These are phyloP conservation scores for Zaprionus capensis DNA, from an alignment of 1,140 invertebrate genomes.

Conservation along the genomic window DNA sequence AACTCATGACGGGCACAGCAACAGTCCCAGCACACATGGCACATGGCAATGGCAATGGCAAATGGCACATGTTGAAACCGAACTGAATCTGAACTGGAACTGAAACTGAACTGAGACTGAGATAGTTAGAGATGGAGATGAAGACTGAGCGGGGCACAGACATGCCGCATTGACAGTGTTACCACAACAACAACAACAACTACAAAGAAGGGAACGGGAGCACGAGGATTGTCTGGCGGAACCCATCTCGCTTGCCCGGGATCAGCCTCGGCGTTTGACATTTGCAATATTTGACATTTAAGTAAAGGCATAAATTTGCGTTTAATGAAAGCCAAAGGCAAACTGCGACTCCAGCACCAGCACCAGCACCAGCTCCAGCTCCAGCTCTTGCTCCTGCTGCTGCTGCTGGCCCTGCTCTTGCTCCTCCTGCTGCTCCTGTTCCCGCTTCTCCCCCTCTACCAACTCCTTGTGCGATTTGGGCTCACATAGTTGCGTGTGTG, in stretches of 20 bases:
- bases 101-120: conserved; percentile 9
- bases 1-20: conserved; percentile 12
- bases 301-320: conserved; percentile 81
- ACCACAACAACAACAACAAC: conserved; percentile 5
- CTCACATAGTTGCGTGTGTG: conserved; percentile 28
- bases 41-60: conserved; percentile 18
- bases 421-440: background rate
- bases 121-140: background rate
- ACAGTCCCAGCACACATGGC: background rate
- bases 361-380: background rate
- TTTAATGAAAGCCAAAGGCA: conserved; percentile 76
- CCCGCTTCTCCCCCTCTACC: no score
- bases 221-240: conserved; percentile 39
- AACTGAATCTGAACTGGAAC: conserved; percentile 18
- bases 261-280: conserved; percentile 61
- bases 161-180: conserved; percentile 31
- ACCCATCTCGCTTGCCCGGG: conserved; percentile 35
- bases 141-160: conserved; percentile 16
- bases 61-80: conserved; percentile 15
- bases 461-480: conserved; percentile 14
- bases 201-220: conserved; percentile 3
- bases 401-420: background rate
- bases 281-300: conserved; percentile 82
- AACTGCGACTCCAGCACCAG: background rate
- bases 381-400: background rate